phyloP scores from a whole-genome alignment of 2,113 vertebrate species.

The Melanerpes aurifrons region DNA sequence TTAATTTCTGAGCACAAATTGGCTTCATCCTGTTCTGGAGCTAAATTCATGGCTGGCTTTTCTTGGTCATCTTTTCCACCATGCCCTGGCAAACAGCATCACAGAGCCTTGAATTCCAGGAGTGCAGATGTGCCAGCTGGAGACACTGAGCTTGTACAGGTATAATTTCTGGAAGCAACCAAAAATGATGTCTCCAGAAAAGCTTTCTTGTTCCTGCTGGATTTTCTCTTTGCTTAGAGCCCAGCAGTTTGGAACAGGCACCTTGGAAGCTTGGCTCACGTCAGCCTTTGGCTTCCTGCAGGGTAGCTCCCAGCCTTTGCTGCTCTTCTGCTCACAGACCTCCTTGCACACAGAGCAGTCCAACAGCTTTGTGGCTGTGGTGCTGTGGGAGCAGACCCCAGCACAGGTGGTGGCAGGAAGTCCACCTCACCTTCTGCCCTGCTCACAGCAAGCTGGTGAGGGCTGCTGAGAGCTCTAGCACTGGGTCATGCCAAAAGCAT shows the following conservation, averaged over 20 bases:
- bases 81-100: background rate
- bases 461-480: background rate
- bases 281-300: accelerated
- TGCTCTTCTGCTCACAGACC: background rate
- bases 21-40: background rate
- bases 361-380: accelerated
- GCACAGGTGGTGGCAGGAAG: background rate
- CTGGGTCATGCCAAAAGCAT: background rate
- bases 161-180: background rate
- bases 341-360: background rate
- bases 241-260: accelerated
- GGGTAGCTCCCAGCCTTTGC: background rate
- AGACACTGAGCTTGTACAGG: background rate
- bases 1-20: background rate
- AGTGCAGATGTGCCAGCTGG: background rate
- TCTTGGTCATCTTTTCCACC: background rate
- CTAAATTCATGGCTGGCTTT: background rate
- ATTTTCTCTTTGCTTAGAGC: background rate
- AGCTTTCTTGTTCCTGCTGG: background rate
- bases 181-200: background rate
- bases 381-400: background rate
- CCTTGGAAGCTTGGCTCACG: accelerated
- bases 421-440: background rate
- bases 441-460: background rate
- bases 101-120: background rate